Evolutionary conservation across 1,140 invertebrate species (phyloP), one percentile per base, ranked within the genome.

Genomic region (Marisa cornuarietis): DNA sequence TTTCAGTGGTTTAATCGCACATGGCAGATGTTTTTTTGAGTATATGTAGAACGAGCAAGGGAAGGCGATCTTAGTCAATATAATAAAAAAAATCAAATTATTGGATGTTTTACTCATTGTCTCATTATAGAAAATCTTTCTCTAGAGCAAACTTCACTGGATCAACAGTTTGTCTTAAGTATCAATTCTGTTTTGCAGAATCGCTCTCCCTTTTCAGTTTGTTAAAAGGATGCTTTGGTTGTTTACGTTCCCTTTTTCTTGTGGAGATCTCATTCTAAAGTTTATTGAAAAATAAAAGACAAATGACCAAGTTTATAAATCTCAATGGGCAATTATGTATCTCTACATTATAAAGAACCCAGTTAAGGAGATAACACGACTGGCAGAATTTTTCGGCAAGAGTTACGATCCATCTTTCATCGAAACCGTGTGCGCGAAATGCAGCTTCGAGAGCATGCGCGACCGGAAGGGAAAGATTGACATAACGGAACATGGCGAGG

Each of bases 391-490:
- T 66, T 77, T 87, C 4, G 82, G 81, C 18, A 61, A 79, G 16
- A 79, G 82, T 22, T 63, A 31, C 9, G 82, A 81, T 61, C 77
- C 80, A 8, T 71, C 71, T n/a, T 80, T 85, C 16, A n/a, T 87
- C 6, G 61, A 78, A 26, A 51, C 79, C 16, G 79, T 87, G 13
- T 68, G 79, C 68, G 79, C 83, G 58, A 77, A 81, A 62, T 85
- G 84, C 72, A 78, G 79, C 8, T 87, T 87, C 81, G 81, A 82
- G 7, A 81, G 79, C 49, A 85, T 87, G 77, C 83, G 83, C 71
- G 83, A 83, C 42, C 78, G 78, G 16, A 87, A 87, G 49, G 73
- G 68, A 54, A 76, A 68, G 22, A 22, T 52, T 11, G 72, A 80
- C 24, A 0, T 20, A 18, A 52, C 52, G 24, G 18, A 11, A 13